Percentiles rank a stretch among this genome's conserved stretches.
Evolutionary conservation across 2,113 vertebrate genomes (phyloP).

Genomic region (Tenrec ecaudatus): DNA sequence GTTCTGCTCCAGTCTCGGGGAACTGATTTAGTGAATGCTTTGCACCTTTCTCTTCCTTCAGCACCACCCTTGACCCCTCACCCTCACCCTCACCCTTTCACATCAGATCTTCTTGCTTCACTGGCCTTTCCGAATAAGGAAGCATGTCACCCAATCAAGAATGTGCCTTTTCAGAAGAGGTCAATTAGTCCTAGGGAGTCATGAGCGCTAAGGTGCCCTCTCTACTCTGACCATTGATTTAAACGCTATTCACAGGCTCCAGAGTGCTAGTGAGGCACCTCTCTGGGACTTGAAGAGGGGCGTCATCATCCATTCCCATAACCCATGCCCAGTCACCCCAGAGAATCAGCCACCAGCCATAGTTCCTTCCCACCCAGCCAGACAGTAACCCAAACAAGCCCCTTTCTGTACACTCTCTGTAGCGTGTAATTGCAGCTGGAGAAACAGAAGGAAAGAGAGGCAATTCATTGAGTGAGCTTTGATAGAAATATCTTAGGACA

Average conservation of each 20-base stretch:
- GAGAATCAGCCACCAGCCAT: slow-evolving; percentile 78
- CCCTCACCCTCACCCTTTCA: slow-evolving; percentile 71
- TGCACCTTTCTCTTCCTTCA: slow-evolving; percentile 71
- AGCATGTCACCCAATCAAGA: slow-evolving; percentile 73
- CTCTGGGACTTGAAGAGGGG: slow-evolving; percentile 58
- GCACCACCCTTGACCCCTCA: slow-evolving; percentile 71
- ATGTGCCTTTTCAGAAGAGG: slow-evolving; percentile 73
- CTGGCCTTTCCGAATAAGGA: slow-evolving; percentile 74
- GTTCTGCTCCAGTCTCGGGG: slow-evolving; percentile 61
- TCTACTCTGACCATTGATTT: slow-evolving; percentile 73
- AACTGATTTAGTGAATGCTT: slow-evolving; percentile 66
- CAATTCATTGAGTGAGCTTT: slow-evolving; percentile 7
- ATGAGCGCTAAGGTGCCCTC: slow-evolving; percentile 55
- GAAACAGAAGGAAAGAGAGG: slow-evolving; percentile 64
- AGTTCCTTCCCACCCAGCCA: slow-evolving; percentile 57
- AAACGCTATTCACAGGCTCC: slow-evolving; percentile 69
- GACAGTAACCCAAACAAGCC: slow-evolving; percentile 71
- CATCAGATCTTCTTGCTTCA: slow-evolving; percentile 66
- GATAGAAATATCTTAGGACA: slow-evolving; percentile 34
- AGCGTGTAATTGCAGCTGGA: slow-evolving; percentile 75
- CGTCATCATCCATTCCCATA: slow-evolving; percentile 74
- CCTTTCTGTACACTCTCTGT: slow-evolving; percentile 78
- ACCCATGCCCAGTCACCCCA: slow-evolving; percentile 81
- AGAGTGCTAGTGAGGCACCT: slow-evolving; percentile 26
- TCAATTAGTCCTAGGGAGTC: slow-evolving; percentile 71